These are phyloP conservation scores for Dastarcus helophoroides DNA, from an alignment of 2,888 invertebrate genomes.

Conservation along the genomic window DNA sequence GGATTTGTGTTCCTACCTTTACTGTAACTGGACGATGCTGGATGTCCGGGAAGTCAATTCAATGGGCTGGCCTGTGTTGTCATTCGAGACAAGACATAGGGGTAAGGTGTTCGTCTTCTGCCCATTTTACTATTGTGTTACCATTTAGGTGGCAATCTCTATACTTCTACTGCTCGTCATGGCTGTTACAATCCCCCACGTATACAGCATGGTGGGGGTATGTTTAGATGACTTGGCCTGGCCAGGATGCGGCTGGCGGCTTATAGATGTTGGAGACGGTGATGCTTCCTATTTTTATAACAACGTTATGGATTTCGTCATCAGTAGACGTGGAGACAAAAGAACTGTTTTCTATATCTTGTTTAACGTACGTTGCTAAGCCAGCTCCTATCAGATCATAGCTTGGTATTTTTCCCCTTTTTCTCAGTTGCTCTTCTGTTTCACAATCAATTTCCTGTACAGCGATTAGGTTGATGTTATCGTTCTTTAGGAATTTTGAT, in stretches of 20 bases:
- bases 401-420: slow-evolving; percentile 11
- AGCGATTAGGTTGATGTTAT: slow-evolving; percentile 5
- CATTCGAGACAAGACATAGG: slow-evolving; percentile 13
- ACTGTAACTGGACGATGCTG: no score
- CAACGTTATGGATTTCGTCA: slow-evolving; percentile 10
- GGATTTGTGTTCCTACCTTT: no score
- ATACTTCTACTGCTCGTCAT: slow-evolving; percentile 13
- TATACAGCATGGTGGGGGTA: slow-evolving; percentile 13
- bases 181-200: slow-evolving; percentile 15
- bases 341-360: slow-evolving; percentile 12
- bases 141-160: slow-evolving; percentile 11
- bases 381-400: slow-evolving; percentile 10
- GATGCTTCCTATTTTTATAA: slow-evolving; percentile 9
- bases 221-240: slow-evolving; percentile 11
- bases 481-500: neutral
- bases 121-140: slow-evolving; percentile 12
- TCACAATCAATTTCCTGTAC: slow-evolving; percentile 13
- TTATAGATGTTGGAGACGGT: slow-evolving; percentile 14
- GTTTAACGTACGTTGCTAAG: slow-evolving; percentile 11
- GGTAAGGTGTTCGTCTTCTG: slow-evolving; percentile 11
- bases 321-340: slow-evolving; percentile 9
- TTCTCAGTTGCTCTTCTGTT: slow-evolving; percentile 9
- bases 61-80: no score
- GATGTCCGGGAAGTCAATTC: no score
- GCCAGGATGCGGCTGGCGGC: slow-evolving; percentile 13